Percentiles rank a stretch among this genome's conserved stretches.
These are phyloP conservation scores for Nysson spinosus DNA, from an alignment of 2,888 invertebrate species.

Conservation along the genomic window DNA sequence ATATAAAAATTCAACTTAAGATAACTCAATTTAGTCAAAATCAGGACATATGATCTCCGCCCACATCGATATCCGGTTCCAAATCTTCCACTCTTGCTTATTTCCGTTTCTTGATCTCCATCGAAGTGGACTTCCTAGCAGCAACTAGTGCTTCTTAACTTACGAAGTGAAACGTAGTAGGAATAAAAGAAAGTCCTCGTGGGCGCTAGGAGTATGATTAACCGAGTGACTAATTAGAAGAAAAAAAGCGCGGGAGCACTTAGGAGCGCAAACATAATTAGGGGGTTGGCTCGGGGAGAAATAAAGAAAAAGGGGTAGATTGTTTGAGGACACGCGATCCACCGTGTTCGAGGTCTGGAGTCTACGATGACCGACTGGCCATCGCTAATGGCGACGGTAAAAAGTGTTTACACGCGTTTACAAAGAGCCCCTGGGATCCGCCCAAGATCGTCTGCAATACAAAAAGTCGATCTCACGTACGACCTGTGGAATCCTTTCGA, in stretches of 20 bases:
- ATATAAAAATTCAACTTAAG: too few species aligned
- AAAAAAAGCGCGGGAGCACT: conserved; percentile 69
- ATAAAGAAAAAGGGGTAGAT: conserved; percentile 70
- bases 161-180: too few species aligned
- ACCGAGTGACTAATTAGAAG: conserved; percentile 71
- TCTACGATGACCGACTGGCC: conserved; percentile 67
- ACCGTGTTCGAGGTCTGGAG: conserved; percentile 59
- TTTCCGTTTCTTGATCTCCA: too few species aligned
- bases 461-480: conserved; percentile 39
- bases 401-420: conserved; percentile 68
- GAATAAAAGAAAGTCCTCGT: conserved; percentile 6
- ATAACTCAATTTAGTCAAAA: too few species aligned
- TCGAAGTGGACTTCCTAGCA: too few species aligned
- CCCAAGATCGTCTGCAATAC: conserved; percentile 52
- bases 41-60: too few species aligned
- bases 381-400: conserved; percentile 71
- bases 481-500: conserved; percentile 24
- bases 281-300: conserved; percentile 60
- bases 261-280: conserved; percentile 76
- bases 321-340: conserved; percentile 76
- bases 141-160: too few species aligned
- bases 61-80: too few species aligned
- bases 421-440: conserved; percentile 54
- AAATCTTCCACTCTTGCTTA: too few species aligned
- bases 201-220: conserved; percentile 60